Evolutionary conservation across 2,888 invertebrate genomes (phyloP).

Genomic region (Oxycera nigricornis): DNA sequence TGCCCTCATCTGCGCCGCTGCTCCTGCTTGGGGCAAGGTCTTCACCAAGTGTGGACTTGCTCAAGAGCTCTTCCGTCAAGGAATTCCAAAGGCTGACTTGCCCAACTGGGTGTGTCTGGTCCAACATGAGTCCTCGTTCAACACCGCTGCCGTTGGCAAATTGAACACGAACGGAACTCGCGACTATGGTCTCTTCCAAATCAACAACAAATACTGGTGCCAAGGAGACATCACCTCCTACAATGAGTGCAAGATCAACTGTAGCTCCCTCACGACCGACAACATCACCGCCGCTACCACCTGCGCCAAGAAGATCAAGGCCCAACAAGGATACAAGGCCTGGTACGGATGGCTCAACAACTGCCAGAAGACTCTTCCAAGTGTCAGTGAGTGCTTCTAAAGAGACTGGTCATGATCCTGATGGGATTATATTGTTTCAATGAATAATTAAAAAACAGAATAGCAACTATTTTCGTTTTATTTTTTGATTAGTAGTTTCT

Average conservation of each 20-base stretch:
- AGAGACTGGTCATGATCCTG: not conserved
- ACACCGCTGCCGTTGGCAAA: constrained; percentile 19
- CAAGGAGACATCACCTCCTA: constrained; percentile 30
- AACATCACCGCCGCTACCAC: constrained; percentile 21
- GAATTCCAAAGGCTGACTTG: constrained; percentile 23
- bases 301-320: constrained; percentile 33
- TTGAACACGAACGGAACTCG: constrained; percentile 28
- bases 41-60: constrained; percentile 34
- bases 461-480: too few species aligned
- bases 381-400: constrained; percentile 24
- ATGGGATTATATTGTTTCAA: too few species aligned
- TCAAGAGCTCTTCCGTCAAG: constrained; percentile 5
- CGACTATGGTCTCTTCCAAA: constrained; percentile 37
- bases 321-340: constrained; percentile 32
- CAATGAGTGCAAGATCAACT: constrained; percentile 6
- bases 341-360: constrained; percentile 34
- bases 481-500: too few species aligned
- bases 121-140: constrained; percentile 28
- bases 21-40: constrained; percentile 13
- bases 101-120: constrained; percentile 27
- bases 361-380: constrained; percentile 15
- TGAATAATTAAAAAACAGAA: too few species aligned
- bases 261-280: constrained; percentile 10
- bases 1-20: constrained; percentile 18
- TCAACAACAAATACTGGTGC: constrained; percentile 38